phyloP scores from a whole-genome alignment of 2,888 invertebrate species.

The Ramazzottius varieornatus region DNA sequence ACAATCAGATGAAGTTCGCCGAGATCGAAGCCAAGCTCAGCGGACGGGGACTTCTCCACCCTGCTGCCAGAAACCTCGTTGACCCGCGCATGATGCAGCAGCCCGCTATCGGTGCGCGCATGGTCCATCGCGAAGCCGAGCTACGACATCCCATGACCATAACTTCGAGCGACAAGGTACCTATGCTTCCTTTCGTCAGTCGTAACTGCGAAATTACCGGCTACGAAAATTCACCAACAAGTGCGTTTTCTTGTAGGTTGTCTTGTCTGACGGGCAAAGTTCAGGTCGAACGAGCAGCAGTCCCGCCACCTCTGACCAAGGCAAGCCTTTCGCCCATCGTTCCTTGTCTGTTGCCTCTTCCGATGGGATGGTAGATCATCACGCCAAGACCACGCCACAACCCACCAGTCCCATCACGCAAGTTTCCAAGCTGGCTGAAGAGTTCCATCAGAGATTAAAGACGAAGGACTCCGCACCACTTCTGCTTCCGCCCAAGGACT shows the following conservation, averaged over 20 bases:
- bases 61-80: slow-evolving; percentile 9
- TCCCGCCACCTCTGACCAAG: slow-evolving; percentile 11
- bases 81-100: slow-evolving; percentile 22
- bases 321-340: slow-evolving; percentile 4
- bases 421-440: background rate
- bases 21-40: slow-evolving; percentile 41
- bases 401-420: background rate
- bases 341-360: background rate
- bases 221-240: too few relatives aligned
- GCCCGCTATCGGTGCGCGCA: slow-evolving; percentile 5
- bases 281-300: slow-evolving; percentile 3
- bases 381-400: background rate
- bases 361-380: background rate
- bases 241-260: too few relatives aligned
- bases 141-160: slow-evolving; percentile 5
- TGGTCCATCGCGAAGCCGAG: too few relatives aligned
- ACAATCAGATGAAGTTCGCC: slow-evolving; percentile 55
- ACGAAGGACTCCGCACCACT: slow-evolving; percentile 31
- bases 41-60: background rate
- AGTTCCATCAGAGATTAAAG: background rate
- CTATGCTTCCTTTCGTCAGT: too few relatives aligned
- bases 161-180: slow-evolving; percentile 11
- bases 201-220: too few relatives aligned
- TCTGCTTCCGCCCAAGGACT: slow-evolving; percentile 67
- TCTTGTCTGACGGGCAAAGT: slow-evolving; percentile 2